Evolutionary conservation across 2,113 vertebrate genomes (phyloP).

Genomic region (Psephotus haematonotus): DNA sequence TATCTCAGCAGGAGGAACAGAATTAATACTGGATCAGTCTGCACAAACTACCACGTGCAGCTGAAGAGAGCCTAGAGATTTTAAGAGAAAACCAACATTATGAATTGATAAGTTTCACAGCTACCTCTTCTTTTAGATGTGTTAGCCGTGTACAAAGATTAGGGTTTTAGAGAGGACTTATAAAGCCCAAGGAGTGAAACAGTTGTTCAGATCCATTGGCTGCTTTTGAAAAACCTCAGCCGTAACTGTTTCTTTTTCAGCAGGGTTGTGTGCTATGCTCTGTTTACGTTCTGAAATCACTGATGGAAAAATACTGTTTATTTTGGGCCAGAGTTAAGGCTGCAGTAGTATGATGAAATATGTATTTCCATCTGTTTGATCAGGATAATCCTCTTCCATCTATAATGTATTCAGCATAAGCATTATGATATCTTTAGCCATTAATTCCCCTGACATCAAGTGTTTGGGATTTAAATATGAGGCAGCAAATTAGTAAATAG

Average conservation of each 20-base stretch:
- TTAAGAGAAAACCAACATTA: not conserved
- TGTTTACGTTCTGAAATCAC: constrained; percentile 38
- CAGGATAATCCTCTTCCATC: constrained; percentile 58
- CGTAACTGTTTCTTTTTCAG: not conserved
- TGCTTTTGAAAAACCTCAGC: constrained; percentile 10
- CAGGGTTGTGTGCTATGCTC: not conserved
- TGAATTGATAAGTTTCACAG: not conserved
- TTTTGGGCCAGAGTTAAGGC: constrained; percentile 19
- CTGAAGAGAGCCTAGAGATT: not conserved
- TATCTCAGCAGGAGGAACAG: not conserved
- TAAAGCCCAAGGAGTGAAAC: not conserved
- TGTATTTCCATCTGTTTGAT: constrained; percentile 66
- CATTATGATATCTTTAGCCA: constrained; percentile 20
- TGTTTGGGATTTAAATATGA: constrained; percentile 15
- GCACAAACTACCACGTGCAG: not conserved
- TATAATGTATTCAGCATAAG: constrained; percentile 27
- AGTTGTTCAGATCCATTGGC: not conserved
- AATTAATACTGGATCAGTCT: not conserved
- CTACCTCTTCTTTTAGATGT: not conserved
- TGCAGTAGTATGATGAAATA: constrained; percentile 46
- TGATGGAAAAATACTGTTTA: constrained; percentile 38
- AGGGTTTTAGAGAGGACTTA: not conserved
- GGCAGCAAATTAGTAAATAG: not conserved
- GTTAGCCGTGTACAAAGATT: not conserved
- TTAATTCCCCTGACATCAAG: constrained; percentile 37